A percentile compares a stretch with the other conserved stretches of the same genome.
Conservation (phyloP, 2,888 invertebrate species). For the Micropterix aruncella region DNA sequence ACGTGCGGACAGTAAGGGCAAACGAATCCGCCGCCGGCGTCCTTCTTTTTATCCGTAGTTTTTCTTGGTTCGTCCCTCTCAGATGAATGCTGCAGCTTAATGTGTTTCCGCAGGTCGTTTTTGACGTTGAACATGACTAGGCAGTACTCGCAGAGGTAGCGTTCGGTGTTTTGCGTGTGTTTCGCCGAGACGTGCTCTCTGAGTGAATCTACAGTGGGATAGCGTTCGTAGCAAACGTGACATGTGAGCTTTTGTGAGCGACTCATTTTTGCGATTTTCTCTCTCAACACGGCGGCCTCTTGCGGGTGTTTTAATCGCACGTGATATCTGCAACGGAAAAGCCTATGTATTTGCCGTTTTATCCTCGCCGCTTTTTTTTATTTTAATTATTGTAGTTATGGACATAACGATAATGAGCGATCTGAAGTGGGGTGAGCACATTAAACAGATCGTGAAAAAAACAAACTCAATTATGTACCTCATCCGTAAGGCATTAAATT, state of each 20-base stretch:
- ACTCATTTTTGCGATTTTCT: conserved; percentile 11
- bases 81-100: conserved; percentile 11
- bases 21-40: not conserved
- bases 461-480: too few relatives aligned
- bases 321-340: conserved; percentile 13
- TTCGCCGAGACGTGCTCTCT: conserved; percentile 13
- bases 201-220: conserved; percentile 12
- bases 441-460: too few relatives aligned
- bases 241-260: conserved; percentile 15
- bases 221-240: conserved; percentile 16
- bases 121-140: conserved; percentile 13
- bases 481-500: too few relatives aligned
- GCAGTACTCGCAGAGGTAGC: conserved; percentile 15
- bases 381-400: too few relatives aligned
- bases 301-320: conserved; percentile 15
- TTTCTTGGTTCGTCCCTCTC: not conserved
- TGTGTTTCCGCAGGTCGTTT: conserved; percentile 13
- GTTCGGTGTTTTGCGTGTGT: conserved; percentile 11
- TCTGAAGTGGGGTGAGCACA: too few relatives aligned
- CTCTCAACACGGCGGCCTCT: conserved; percentile 12
- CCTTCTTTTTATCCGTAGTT: not conserved
- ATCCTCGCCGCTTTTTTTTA: too few relatives aligned
- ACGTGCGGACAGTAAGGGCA: conserved; percentile 5
- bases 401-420: too few relatives aligned
- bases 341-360: too few relatives aligned